Evolutionary conservation across 2,797 vertebrate genomes (phyloP), one percentile per base, ranked within the genome.

Genomic region (Cirrhinus mrigala): DNA sequence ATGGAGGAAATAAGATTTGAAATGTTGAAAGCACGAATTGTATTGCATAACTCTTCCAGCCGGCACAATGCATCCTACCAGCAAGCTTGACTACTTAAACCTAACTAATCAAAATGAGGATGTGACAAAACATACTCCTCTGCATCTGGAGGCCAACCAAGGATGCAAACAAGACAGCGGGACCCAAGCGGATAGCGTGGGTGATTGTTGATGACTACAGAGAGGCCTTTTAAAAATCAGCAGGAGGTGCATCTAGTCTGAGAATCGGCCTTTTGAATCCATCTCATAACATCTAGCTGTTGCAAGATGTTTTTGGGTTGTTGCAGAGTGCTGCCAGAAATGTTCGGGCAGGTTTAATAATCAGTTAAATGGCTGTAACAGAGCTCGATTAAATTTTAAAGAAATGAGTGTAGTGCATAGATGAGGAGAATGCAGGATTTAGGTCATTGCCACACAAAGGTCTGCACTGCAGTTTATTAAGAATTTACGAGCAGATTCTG

Each of bases 401-500:
- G 87, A 91, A 92, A 90, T 86, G 82, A 93, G 89, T 89, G 91
- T 92, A 89, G 90, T 86, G 89, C 85, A 84, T 88, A 91, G 90
- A 93, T 92, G 91, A 94, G 56, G 91, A 94, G 58, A 92, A 90
- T 91, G 92, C 89, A 90, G 93, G 90, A 94, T 95, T 90, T 94
- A 94, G 94, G 94, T 95, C 94, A 93, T 91, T 85, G 87, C 91
- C 18, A 90, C 92, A 92, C 92, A 95, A 95, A 94, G 94, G 93
- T 95, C 95, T 94, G 93, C 94, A 95, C 92, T 95, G 94, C 95
- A 95, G 94, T 94, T 94, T 94, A 95, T 96, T 95, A 96, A 95
- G 91, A 94, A 96, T 96, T 95, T 94, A 96, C 92, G 91, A 94
- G 90, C 91, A 56, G 87, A 82, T 89, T 92, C 93, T 92, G 89